Evolutionary conservation across 2,888 invertebrate genomes (phyloP), one percentile per base, ranked within the genome.

Genomic region (Seira sanloemensis): DNA sequence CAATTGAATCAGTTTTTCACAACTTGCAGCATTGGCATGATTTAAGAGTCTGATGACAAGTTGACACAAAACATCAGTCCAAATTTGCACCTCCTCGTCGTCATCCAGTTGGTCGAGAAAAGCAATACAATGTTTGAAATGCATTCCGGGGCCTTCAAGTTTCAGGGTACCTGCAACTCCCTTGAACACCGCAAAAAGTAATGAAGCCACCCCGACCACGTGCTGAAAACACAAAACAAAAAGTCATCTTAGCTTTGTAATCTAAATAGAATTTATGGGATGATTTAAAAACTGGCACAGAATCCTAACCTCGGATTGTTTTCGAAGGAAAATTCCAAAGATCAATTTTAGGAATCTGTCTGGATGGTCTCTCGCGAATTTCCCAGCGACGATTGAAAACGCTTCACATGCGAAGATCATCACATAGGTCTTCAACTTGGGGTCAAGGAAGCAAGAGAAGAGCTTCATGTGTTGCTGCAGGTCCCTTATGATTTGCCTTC

Each of bases 391-490:
- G 92, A 97, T 98, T 0, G 98, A 96, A 93, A 98, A 98, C 91
- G 97, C 96, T 92, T 98, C 98, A 0, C 97, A 97, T 2, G 98
- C 97, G 93, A 98, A 99, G 90, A 95, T 95, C 88, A 96, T 95
- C 23, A 98, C 94, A 90, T 97, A 97, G 86, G 94, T 94, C 24
- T 88, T 88, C 9, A 86, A 69, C 67, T 85, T 88, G 26, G 88
- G 84, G 26, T 85, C 76, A 9, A 89, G 58, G 18, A 88, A 79
- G 12, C 85, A 86, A 1, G 86, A 81, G 73, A 89, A 88, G 84
- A 88, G 89, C 90, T 91, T 90, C 93, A 86, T 96, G 94, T 0
- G 97, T 94, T 16, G 93, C 92, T 68, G 94, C 68, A 97, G 94
- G 90, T 97, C 95, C 89, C 95, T 95, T 26, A 96, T 94, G 75